Conservation (phyloP, 2,888 invertebrate species). For the Notodonta dromedarius region DNA sequence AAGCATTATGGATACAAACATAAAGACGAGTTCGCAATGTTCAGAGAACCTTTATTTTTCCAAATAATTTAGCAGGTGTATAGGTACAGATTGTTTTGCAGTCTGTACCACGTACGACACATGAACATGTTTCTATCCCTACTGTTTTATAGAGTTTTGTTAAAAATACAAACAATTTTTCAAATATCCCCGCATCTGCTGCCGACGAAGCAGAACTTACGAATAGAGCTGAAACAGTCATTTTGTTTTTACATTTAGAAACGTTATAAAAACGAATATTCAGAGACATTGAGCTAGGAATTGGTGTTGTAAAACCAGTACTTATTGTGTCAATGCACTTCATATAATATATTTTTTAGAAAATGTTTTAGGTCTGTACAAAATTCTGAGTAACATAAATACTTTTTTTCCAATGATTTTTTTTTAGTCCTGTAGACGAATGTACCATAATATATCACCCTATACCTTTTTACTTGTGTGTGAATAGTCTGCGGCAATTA, state of each 20-base stretch:
- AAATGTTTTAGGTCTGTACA: not conserved
- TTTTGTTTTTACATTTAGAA: conserved; percentile 44
- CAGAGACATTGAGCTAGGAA: conserved; percentile 23
- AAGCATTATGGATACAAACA: too few relatives aligned
- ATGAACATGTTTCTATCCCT: not conserved
- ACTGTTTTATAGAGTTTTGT: conserved; percentile 19
- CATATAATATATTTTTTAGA: conserved; percentile 9
- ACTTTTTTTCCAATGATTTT: too few relatives aligned
- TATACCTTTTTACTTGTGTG: too few relatives aligned
- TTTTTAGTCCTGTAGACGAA: too few relatives aligned
- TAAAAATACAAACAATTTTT: conserved; percentile 30
- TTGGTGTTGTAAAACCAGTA: conserved; percentile 29
- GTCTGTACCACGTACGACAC: conserved; percentile 1
- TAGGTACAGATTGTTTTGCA: conserved; percentile 2
- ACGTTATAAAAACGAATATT: conserved; percentile 35
- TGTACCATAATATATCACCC: too few relatives aligned
- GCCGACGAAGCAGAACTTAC: conserved; percentile 33
- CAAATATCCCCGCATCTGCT: conserved; percentile 43
- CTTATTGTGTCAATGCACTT: conserved; percentile 19
- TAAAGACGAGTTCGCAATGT: too few relatives aligned
- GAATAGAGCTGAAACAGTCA: conserved; percentile 37
- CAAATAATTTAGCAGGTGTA: conserved; percentile 14
- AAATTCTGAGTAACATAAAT: not conserved
- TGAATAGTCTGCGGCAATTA: too few relatives aligned
- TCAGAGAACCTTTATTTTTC: too few relatives aligned